phyloP scores from a whole-genome alignment of 2,888 invertebrate genomes.

The Congeria kusceri region DNA sequence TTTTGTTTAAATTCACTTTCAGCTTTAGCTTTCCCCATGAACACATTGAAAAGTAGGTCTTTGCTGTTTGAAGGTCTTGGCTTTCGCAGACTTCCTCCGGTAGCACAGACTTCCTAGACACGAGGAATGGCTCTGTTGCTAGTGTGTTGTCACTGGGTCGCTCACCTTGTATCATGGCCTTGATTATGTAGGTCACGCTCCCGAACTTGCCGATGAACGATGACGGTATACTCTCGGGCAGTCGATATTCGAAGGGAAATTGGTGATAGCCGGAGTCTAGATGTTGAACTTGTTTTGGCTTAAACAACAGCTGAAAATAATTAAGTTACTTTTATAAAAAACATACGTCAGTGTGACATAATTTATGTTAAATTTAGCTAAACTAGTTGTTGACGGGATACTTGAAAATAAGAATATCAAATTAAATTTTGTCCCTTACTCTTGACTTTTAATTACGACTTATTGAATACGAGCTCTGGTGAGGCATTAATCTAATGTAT shows the following conservation, averaged over 20 bases:
- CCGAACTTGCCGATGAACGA: conserved; percentile 85
- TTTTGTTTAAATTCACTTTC: conserved; percentile 74
- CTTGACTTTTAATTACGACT: no score
- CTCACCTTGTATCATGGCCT: conserved; percentile 81
- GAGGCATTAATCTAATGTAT: no score
- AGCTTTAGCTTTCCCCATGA: conserved; percentile 80
- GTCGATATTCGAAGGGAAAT: conserved; percentile 82
- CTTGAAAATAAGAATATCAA: no score
- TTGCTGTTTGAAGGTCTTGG: conserved; percentile 52
- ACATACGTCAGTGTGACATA: no score
- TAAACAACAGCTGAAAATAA: not conserved
- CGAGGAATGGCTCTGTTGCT: conserved; percentile 84
- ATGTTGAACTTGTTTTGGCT: conserved; percentile 2
- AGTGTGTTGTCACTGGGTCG: conserved; percentile 79
- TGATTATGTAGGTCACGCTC: conserved; percentile 84
- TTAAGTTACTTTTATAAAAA: no score
- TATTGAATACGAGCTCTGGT: no score
- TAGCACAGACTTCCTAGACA: conserved; percentile 72
- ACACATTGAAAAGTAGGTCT: conserved; percentile 77
- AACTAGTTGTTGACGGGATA: no score
- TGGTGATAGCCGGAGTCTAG: conserved; percentile 77
- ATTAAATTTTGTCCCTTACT: no score
- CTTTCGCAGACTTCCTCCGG: conserved; percentile 59
- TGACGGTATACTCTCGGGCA: conserved; percentile 83
- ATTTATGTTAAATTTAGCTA: no score